These are phyloP conservation scores for Riparia riparia DNA, from an alignment of 2,113 vertebrate genomes.

Conservation along the genomic window DNA sequence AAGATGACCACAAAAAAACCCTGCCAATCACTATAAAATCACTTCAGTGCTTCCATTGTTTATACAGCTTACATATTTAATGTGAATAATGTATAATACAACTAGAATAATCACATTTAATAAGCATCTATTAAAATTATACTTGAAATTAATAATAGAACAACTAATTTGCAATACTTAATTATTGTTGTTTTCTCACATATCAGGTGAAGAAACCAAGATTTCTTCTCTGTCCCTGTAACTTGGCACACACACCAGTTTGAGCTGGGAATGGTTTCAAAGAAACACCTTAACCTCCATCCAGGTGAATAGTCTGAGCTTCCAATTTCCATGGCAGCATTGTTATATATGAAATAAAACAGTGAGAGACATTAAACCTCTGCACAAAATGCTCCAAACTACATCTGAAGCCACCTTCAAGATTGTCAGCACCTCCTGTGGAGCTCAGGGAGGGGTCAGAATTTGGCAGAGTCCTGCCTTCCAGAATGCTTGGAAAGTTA, in stretches of 20 bases:
- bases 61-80: not conserved
- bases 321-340: fast-evolving
- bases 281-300: not conserved
- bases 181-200: too few species aligned
- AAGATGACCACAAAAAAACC: not conserved
- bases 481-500: fast-evolving
- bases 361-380: not conserved
- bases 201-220: not conserved
- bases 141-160: not conserved
- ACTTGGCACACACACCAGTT: too few species aligned
- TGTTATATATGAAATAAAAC: not conserved
- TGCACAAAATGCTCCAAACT: not conserved
- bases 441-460: not conserved
- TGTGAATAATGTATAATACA: not conserved
- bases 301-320: not conserved
- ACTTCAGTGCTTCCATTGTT: not conserved
- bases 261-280: not conserved
- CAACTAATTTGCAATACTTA: too few species aligned
- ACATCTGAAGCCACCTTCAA: not conserved
- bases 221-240: not conserved
- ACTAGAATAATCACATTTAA: not conserved
- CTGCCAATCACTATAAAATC: not conserved
- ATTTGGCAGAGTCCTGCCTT: not conserved
- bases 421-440: not conserved
- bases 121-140: not conserved